These are phyloP conservation scores for Champsocephalus gunnari DNA, from an alignment of 2,797 vertebrate species.

Conservation along the genomic window DNA sequence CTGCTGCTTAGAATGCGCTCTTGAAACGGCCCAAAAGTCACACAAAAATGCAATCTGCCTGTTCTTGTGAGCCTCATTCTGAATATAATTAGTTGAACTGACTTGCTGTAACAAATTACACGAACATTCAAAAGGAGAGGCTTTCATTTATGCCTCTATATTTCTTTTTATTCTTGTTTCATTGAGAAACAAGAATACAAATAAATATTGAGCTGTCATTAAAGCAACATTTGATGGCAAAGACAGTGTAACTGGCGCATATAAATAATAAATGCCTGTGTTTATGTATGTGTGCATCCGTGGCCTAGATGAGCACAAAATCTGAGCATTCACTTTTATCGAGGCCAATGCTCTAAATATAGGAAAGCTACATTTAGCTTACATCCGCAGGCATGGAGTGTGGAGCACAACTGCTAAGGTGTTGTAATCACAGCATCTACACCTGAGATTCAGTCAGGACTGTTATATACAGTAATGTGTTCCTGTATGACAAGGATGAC, in stretches of 20 bases:
- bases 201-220: not conserved
- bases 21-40: not conserved
- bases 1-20: not conserved
- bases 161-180: no score
- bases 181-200: not conserved
- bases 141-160: not conserved
- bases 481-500: not conserved
- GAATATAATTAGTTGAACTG: not conserved
- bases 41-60: not conserved
- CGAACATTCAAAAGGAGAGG: not conserved
- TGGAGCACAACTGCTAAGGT: slow-evolving; percentile 9
- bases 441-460: slow-evolving; percentile 15
- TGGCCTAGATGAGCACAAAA: slow-evolving; percentile 42
- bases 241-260: slow-evolving; percentile 3
- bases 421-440: slow-evolving; percentile 8
- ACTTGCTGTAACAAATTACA: not conserved
- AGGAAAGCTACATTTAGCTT: slow-evolving; percentile 59
- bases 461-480: not conserved
- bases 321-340: slow-evolving; percentile 44
- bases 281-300: slow-evolving; percentile 13
- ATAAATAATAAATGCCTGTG: not conserved
- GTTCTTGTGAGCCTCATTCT: slow-evolving; percentile 2
- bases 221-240: slow-evolving; percentile 1
- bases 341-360: slow-evolving; percentile 62
- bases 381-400: slow-evolving; percentile 8